Conservation (phyloP, 2,888 invertebrate genomes). For the Agonopterix subpropinquella region DNA sequence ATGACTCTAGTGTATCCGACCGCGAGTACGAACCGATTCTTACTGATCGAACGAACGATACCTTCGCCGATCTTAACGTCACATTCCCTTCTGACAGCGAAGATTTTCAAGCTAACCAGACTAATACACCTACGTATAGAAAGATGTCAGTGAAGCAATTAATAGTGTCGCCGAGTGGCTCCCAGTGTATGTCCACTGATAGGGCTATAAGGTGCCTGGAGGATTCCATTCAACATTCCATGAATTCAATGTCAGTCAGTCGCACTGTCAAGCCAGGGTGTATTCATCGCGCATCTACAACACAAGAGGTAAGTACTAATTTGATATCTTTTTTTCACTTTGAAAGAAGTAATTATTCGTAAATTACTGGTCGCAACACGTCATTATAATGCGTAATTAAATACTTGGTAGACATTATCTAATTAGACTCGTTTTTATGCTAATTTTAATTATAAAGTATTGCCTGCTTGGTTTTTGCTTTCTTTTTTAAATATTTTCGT, state of each 20-base stretch:
- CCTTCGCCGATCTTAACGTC: slow-evolving; percentile 64
- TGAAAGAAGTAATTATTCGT: no score
- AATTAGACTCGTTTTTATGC: no score
- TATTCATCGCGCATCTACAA: slow-evolving; percentile 23
- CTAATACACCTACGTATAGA: not conserved
- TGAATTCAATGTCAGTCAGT: slow-evolving; percentile 19
- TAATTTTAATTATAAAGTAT: no score
- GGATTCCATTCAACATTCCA: slow-evolving; percentile 32
- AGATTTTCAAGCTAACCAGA: slow-evolving; percentile 14
- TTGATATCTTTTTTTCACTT: no score
- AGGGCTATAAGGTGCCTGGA: slow-evolving; percentile 34
- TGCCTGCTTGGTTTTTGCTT: no score
- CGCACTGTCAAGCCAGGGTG: slow-evolving; percentile 6
- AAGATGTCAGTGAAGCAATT: not conserved
- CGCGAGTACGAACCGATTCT: slow-evolving; percentile 48
- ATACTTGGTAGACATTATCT: no score
- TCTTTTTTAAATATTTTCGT: no score
- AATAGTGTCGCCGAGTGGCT: no score
- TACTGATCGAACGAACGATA: slow-evolving; percentile 68
- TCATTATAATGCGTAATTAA: no score
- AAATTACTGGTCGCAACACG: no score
- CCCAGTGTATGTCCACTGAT: slow-evolving; percentile 22
- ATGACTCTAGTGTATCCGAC: slow-evolving; percentile 50
- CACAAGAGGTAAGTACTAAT: slow-evolving; percentile 38
- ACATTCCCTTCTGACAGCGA: slow-evolving; percentile 64